Base-by-base conservation (phyloP, 2,888 invertebrate species). In the Acronicta alni region DNA sequence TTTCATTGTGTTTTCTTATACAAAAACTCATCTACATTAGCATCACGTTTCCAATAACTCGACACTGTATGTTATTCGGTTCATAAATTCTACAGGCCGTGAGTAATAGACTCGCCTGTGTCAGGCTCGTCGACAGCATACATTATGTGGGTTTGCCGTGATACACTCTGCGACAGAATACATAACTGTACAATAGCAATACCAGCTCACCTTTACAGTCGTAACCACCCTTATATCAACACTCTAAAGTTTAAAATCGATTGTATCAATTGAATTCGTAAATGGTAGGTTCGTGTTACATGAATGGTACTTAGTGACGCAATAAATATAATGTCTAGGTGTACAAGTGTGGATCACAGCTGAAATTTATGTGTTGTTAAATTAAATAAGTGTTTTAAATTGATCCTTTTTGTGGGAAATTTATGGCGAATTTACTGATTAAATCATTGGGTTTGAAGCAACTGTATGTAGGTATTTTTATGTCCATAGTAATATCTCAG, bases 31-130 rank as follows among this genome's bases (percentile, higher is more conserved):
- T 89, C 82, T 75, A 80, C 75, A 90, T 87, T 89, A 81, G 72
- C 80, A 86, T 90, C 92, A 91, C 91, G 91, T 92, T 87, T 91
- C 90, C 89, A 92, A 91, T 92, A 91, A 88, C 88, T 88, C 78
- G 80, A 83, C 87, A 85, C 80, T 83, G 78, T 82, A 79, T 88
- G 86, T 88, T 90, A 89, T 89, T 88, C 83, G 88, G 83, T 87
- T 88, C 89, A 91, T 91, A 92, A 90, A 91, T 91, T 90, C 85
- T 85, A 80, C 79, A 83, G 78, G 81, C 83, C 75, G 82, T 87
- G 87, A 89, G 88, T 88, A 88, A 90, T 89, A 89, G 87, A 91
- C 86, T 90, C 85, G 85, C 83, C 83, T 83, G 79, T 86, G 86
- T 89, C 88, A 87, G 86, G 80, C 81, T 85, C 87, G 89, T 84